Evolutionary conservation across 2,888 invertebrate species (phyloP), one percentile per base, ranked within the genome.

Genomic region (Scaptomyza tumidula): DNA sequence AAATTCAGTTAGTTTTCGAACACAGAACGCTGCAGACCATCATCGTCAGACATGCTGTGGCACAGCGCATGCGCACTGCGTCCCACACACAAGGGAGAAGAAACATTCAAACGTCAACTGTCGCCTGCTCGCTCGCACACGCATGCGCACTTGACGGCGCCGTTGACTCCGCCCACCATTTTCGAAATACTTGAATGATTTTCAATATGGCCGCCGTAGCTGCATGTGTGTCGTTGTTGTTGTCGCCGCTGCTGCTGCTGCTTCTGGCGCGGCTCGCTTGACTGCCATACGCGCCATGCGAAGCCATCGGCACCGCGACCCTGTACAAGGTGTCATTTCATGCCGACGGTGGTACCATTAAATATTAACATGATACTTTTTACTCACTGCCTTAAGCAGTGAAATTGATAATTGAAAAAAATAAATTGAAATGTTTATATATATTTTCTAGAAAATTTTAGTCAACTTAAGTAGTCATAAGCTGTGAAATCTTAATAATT

Each of bases 111-210:
- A 19, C 35, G n/a, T 43, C 56, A 50, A 56, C 3, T 48, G 11
- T 55, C 71, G 89, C 69, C 63, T 61, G 27, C 75, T 72, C 73
- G 57, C 77, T 88, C 79, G 66, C 78, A 74, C 73, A 45, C 75
- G 71, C 75, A 70, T 61, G 71, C 75, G 77, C 76, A 69, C 61
- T 75, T 75, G 76, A 61, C 65, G 63, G 52, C 59, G 50, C 43
- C 54, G 48, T 54, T 76, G 83, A 78, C 90, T 90, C 91, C 92
- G 90, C 92, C 92, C 76, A 85, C 90, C 55, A 56, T 71, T 83
- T 90, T 90, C 89, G 90, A 90, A 91, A 90, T 91, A 91, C 89
- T 90, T 90, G 86, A 91, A 74, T 91, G 90, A 90, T 86, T 90
- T 91, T 89, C 91, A 91, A 91, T 86, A 91, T 91, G 91, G 91